Conservation (phyloP, 2,888 invertebrate species). For the Phaonia tiefii region DNA sequence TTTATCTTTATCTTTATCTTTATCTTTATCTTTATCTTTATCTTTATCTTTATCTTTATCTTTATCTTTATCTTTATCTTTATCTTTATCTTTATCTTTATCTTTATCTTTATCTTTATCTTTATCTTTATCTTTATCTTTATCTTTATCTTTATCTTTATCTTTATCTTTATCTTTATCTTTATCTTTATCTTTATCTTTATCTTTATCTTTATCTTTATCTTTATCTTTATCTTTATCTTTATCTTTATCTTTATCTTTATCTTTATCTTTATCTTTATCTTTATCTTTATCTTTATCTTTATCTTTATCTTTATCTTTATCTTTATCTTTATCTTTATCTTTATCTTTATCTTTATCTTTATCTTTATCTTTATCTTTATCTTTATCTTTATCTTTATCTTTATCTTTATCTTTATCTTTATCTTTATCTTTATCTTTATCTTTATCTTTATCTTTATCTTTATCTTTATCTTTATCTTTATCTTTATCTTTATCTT, state of each 20-base stretch:
- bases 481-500: neutral
- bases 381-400: too few species aligned
- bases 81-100: neutral
- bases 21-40: neutral
- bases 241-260: too few species aligned
- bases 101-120: neutral
- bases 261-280: too few species aligned
- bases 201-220: neutral
- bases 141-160: neutral
- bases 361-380: too few species aligned
- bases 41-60: neutral
- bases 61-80: neutral
- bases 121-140: neutral
- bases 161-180: neutral
- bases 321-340: too few species aligned
- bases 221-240: too few species aligned
- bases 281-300: neutral
- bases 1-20: neutral
- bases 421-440: neutral
- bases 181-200: neutral
- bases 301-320: neutral
- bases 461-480: neutral
- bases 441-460: neutral
- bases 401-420: neutral
- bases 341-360: too few species aligned